Base-by-base conservation (phyloP, 2,888 invertebrate species). In the Heteromyza rotundicornis region DNA sequence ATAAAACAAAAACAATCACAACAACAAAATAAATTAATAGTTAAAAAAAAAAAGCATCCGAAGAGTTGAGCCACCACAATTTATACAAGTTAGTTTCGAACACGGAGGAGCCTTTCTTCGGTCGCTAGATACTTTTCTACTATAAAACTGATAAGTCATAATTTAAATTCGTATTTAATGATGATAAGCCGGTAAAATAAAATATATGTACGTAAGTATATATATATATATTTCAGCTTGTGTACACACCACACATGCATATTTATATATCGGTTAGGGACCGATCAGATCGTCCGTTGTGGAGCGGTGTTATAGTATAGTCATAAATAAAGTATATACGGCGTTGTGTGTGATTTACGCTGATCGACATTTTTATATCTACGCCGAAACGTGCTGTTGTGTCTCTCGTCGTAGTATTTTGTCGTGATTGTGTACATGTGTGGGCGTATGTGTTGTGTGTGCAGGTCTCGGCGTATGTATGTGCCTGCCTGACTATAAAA, bases 121-220 rank as follows among this genome's bases (percentile, higher is more conserved):
- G 40, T 10, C 16, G 40, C 40, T 35, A 36, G 60, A 19, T 27
- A 10, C 27, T 27, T 27, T 27, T 7, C 5, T 47, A 61, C 50
- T 19, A 47, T 47, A 47, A 57, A 55, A 68, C 76, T 74, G 77
- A 74, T 74, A 77, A 74, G 69, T 70, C 64, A 69, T 67, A 76
- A 76, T 74, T 76, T 69, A 68, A 75, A 76, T 77, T 75, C 76
- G 65, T 74, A 65, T 76, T 76, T 72, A 63, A 74, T 69, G 69
- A 56, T 74, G 73, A 73, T 73, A 73, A 73, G 73, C 75, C 71
- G 68, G 72, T 63, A 62, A 65, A 65, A 54, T 62, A 27, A 50
- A 53, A 63, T 12, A 19, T 17, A 12, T 60, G 36, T 12, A 14
- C 14, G n/a, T 27, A 55, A n/a, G 16, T 24, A 22, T 58, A 59